Base-by-base conservation (phyloP, 2,113 vertebrate species). In the Physeter macrocephalus region DNA sequence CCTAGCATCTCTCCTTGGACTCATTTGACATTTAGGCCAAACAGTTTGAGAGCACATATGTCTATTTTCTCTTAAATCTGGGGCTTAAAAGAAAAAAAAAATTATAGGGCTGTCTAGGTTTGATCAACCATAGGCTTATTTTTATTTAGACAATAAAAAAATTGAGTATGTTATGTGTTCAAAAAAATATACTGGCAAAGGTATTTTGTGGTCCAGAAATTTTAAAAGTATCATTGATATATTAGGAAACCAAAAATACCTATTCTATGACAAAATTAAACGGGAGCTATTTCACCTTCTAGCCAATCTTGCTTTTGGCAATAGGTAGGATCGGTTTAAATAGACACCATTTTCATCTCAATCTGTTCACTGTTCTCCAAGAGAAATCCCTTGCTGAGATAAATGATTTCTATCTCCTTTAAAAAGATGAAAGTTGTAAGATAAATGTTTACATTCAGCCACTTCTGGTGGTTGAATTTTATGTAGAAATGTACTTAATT, bases 211-310 rank as follows among this genome's bases (percentile, higher is more conserved):
- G 88, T 64, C 94, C 11, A 97, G 83, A 97, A 88, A 57, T 3
- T 62, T 46, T 62, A 64, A 77, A 75, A 61, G 36, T 90, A 78
- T 67, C 57, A 87, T 27, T 20, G 0, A 95, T 95, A 86, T 77
- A 92, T 96, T 96, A 97, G 41, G 15, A 84, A 84, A 67, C 54
- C 41, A 96, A 97, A 98, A 97, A 97, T 85, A 88, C n/a, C 57
- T 95, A 61, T 5, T 67, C 75, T 96, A 52, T 64, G 97, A 89
- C 96, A 95, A 98, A 98, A 97, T 97, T 96, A 98, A 98, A 94
- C 95, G 80, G 52, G 94, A 75, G 39, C 61, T 95, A 4, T 97
- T 97, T 98, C 62, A 96, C 77, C 41, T 96, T 17, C 71, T 96
- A 62, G 67, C 27, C 90, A 96, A n/a, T 86, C 77, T 98, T 1